Evolutionary conservation across 2,113 vertebrate species (phyloP).

Genomic region (Montifringilla adamsi): DNA sequence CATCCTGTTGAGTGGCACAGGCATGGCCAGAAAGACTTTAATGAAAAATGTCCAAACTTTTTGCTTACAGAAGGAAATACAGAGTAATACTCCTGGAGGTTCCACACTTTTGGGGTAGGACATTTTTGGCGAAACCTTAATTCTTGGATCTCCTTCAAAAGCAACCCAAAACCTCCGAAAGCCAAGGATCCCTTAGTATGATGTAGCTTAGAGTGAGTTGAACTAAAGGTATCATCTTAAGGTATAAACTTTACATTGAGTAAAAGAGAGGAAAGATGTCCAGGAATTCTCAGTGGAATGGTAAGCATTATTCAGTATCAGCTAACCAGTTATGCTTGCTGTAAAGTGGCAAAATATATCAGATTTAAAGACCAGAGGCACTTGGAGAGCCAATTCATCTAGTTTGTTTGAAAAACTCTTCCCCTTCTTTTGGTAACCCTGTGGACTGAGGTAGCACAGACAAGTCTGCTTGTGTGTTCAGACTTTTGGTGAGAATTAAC

Average conservation of each 20-base stretch:
- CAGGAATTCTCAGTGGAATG: background rate
- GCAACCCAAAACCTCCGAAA: background rate
- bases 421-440: background rate
- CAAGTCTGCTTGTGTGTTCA: background rate
- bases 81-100: background rate
- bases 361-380: background rate
- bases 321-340: background rate
- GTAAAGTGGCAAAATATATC: background rate
- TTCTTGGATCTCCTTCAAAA: background rate
- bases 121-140: background rate
- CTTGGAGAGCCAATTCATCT: background rate
- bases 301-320: background rate
- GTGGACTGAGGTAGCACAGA: background rate
- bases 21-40: background rate
- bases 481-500: background rate
- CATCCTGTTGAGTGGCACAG: background rate
- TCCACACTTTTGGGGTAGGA: background rate
- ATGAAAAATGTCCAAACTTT: background rate
- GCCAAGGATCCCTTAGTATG: background rate
- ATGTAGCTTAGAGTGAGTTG: background rate
- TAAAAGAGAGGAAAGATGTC: background rate
- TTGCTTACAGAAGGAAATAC: background rate
- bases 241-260: background rate
- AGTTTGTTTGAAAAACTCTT: background rate
- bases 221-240: background rate